A percentile compares a stretch with the other conserved stretches of the same genome.
Evolutionary conservation across 2,888 invertebrate species (phyloP).

Genomic region (Lutraria lutraria): DNA sequence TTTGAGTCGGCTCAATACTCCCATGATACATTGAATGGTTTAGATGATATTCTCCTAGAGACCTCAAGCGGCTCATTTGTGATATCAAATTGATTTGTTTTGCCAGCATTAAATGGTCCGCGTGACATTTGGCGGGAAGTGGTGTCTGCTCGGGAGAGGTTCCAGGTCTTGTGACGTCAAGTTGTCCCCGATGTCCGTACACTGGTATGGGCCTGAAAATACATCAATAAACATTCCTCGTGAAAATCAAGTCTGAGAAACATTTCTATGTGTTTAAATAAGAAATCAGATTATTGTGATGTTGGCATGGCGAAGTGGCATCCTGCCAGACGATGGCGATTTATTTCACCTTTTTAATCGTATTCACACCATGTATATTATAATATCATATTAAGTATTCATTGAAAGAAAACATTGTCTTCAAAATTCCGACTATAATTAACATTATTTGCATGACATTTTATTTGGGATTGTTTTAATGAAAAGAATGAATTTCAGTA

Average conservation of each 20-base stretch:
- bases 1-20: constrained; percentile 57
- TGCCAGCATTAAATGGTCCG: constrained; percentile 52
- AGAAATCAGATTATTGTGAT: background rate
- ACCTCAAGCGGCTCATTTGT: constrained; percentile 54
- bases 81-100: constrained; percentile 66
- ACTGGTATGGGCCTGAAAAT: constrained; percentile 78
- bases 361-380: background rate
- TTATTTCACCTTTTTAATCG: background rate
- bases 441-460: background rate
- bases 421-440: background rate
- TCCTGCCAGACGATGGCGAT: background rate
- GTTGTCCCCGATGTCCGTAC: constrained; percentile 71
- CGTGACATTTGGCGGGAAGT: constrained; percentile 36
- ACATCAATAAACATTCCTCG: constrained; percentile 20
- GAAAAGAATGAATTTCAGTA: too few species aligned
- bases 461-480: too few species aligned
- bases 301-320: background rate
- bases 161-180: constrained; percentile 41
- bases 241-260: background rate
- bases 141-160: constrained; percentile 49
- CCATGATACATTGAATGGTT: constrained; percentile 53
- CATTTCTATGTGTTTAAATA: background rate
- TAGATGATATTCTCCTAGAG: constrained; percentile 62
- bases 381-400: background rate
- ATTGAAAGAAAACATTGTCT: background rate